Conservation (phyloP, 2,797 vertebrate species). For the Cirrhinus molitorella region DNA sequence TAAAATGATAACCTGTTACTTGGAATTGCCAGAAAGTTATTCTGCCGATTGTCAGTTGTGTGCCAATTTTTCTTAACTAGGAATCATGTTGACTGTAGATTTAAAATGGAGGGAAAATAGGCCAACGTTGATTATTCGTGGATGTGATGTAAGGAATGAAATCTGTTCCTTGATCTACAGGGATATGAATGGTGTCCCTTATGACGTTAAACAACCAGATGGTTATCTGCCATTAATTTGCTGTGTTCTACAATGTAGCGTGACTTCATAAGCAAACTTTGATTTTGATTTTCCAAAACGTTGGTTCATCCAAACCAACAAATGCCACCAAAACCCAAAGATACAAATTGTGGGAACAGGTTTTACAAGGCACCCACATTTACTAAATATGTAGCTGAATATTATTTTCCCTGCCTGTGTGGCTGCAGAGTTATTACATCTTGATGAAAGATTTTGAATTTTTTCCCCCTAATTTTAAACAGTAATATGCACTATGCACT, state of each 20-base stretch:
- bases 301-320: not conserved
- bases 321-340: not conserved
- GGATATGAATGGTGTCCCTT: not conserved
- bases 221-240: not conserved
- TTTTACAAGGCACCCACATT: not conserved
- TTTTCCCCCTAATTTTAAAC: not conserved
- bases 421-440: not conserved
- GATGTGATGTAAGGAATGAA: slow-evolving; percentile 3
- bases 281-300: not conserved
- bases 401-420: not conserved
- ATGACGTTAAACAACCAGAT: not conserved
- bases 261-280: not conserved
- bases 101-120: not conserved
- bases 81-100: slow-evolving; percentile 11
- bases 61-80: not conserved
- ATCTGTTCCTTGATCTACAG: not conserved
- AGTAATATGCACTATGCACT: not conserved
- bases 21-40: slow-evolving; percentile 17
- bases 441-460: not conserved
- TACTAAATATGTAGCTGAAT: not conserved
- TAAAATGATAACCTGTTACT: slow-evolving; percentile 4
- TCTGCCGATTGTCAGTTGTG: not conserved
- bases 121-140: not conserved
- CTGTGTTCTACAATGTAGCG: not conserved
- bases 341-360: not conserved